Base-by-base conservation (phyloP, 2,113 vertebrate species). In the Crocuta crocuta region DNA sequence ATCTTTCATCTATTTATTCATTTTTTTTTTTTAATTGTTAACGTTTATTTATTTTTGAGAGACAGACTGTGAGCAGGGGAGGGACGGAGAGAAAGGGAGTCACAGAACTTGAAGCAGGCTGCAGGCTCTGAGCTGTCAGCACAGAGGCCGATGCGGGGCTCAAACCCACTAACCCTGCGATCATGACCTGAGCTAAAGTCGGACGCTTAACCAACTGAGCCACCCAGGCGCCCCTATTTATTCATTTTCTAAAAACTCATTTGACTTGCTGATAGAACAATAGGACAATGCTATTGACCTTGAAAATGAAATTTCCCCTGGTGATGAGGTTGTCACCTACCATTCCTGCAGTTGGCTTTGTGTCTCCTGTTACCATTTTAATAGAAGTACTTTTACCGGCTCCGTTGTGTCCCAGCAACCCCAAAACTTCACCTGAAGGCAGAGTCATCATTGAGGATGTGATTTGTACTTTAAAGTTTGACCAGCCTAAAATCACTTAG, bases 341-440 rank as follows among this genome's bases (percentile, higher is more conserved):
- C 98, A 99, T 99, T 89, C 99, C 99, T 13, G 99, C 98, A 8
- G 99, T 99, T 86, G 99, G 99, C 39, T 99, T 98, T 0, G 98
- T 98, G 97, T 99, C 99, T 31, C 99, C 99, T 6, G 99, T 98
- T 11, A 99, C 95, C 99, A 99, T 99, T 39, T 99, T 99, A 98
- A 99, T 99, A 73, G 99, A 96, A 0, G 99, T 99, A 98, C 99
- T 99, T 95, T 99, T 99, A 39, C 99, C 99, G 58, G 99, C 99
- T 98, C 99, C 99, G 0, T 99, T 99, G 80, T 99, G 99, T 0
- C 99, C 99, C 94, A 99, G 80, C 96, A 99, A 97, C n/a, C 99
- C 99, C 31, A 99, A 98, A 68, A 99, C 99, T 97, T 99, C 99
- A 58, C 99, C 99, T 99, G 61, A 96, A n/a, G 94, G 76, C 95